Evolutionary conservation across 2,113 vertebrate genomes (phyloP).

Genomic region (Odocoileus hemionus): DNA sequence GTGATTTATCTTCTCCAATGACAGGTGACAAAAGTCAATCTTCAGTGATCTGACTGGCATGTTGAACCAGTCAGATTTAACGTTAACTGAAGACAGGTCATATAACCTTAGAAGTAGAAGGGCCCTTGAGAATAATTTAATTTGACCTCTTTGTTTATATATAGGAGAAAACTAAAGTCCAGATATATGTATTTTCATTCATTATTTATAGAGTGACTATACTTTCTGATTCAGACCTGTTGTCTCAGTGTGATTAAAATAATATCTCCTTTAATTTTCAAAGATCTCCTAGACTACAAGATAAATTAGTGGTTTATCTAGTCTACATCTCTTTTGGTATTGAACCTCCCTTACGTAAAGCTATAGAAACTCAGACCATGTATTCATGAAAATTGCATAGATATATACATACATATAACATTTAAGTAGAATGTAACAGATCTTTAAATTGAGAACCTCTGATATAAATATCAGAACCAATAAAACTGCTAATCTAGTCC

Average conservation of each 20-base stretch:
- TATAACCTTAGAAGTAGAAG: background rate
- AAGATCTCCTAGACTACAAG: background rate
- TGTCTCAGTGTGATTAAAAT: background rate
- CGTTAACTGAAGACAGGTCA: background rate
- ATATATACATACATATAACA: background rate
- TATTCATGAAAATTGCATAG: background rate
- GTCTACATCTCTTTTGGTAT: background rate
- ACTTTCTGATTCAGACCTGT: background rate
- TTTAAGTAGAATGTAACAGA: background rate
- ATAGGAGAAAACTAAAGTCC: background rate
- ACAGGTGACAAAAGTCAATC: background rate
- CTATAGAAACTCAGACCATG: background rate
- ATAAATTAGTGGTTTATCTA: background rate
- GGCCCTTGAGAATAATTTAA: background rate
- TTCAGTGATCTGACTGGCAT: background rate
- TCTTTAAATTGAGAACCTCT: background rate
- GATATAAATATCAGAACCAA: background rate
- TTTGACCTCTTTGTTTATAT: background rate
- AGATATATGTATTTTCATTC: background rate
- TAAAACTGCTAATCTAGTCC: background rate
- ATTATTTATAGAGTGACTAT: background rate
- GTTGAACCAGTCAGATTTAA: background rate
- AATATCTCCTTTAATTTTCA: background rate
- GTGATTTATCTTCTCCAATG: slow-evolving; percentile 3
- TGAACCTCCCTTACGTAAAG: background rate